These are phyloP conservation scores for Achatina immaculata DNA, from an alignment of 1,140 invertebrate genomes.

Conservation along the genomic window DNA sequence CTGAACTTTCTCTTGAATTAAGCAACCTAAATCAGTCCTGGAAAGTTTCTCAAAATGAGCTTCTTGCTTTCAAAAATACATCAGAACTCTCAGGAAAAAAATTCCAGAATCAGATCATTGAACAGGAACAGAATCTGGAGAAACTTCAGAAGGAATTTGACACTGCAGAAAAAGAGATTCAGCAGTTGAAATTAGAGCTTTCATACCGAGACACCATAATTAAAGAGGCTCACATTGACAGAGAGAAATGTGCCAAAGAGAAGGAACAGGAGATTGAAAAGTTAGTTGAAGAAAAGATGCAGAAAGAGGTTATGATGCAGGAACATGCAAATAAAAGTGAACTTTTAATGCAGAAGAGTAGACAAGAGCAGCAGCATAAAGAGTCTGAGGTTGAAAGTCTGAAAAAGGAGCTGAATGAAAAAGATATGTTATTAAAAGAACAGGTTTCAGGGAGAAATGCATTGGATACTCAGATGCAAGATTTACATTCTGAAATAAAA, in stretches of 20 bases:
- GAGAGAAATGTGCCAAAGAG: constrained; percentile 21
- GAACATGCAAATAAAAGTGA: constrained; percentile 34
- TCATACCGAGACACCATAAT: constrained; percentile 31
- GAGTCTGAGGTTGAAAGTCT: constrained; percentile 7
- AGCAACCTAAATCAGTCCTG: background rate
- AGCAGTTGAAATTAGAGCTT: constrained; percentile 30
- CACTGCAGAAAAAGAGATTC: constrained; percentile 5
- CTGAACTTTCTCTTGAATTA: constrained; percentile 19
- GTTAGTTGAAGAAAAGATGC: constrained; percentile 37
- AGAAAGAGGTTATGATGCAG: constrained; percentile 31
- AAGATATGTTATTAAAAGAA: background rate
- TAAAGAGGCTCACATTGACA: constrained; percentile 29
- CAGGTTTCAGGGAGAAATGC: background rate
- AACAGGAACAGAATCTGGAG: constrained; percentile 25
- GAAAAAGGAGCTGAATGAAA: constrained; percentile 13
- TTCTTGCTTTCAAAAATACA: background rate
- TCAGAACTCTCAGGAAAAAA: background rate
- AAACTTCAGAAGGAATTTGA: constrained; percentile 11
- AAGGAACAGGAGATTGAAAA: constrained; percentile 37
- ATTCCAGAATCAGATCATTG: constrained; percentile 11
- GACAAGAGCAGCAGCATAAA: constrained; percentile 14
- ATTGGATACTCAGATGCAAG: constrained; percentile 1
- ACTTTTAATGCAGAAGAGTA: constrained; percentile 11
- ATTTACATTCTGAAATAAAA: constrained; percentile 10
- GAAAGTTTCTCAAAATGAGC: constrained; percentile 18